These are phyloP conservation scores for Xanthia togata DNA, from an alignment of 2,888 invertebrate species.

Conservation along the genomic window DNA sequence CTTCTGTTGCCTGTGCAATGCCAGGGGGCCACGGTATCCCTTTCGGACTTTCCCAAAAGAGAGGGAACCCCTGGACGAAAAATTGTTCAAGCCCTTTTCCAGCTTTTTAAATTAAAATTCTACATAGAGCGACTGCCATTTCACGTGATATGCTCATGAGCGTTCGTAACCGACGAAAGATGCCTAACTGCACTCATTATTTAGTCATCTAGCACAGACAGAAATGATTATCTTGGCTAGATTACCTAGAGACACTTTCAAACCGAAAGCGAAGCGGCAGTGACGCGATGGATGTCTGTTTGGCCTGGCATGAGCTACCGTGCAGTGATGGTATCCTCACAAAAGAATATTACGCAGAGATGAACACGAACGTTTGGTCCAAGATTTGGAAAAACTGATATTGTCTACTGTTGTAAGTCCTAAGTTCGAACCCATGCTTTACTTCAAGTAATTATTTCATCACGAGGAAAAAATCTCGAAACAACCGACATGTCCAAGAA, in stretches of 20 bases:
- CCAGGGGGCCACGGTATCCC: too few species aligned
- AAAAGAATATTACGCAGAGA: background rate
- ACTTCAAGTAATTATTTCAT: too few species aligned
- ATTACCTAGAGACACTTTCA: background rate
- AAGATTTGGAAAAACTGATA: background rate
- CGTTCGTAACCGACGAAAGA: constrained; percentile 4
- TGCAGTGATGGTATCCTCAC: background rate
- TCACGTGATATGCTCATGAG: background rate
- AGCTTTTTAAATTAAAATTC: background rate
- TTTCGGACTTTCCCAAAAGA: too few species aligned
- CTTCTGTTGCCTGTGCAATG: too few species aligned
- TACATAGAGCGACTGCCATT: background rate
- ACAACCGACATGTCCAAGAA: too few species aligned
- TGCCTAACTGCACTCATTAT: constrained; percentile 34
- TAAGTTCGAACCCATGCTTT: too few species aligned
- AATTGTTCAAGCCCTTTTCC: background rate
- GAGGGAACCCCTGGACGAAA: background rate
- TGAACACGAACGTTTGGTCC: background rate
- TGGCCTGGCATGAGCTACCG: background rate
- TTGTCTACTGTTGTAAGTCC: too few species aligned
- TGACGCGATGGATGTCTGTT: background rate
- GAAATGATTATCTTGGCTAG: constrained; percentile 16
- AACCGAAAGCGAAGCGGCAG: constrained; percentile 6
- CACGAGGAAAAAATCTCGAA: too few species aligned
- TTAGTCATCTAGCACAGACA: constrained; percentile 36